These are phyloP conservation scores for Tonatia bakeri DNA, from an alignment of 2,113 vertebrate genomes.

Conservation along the genomic window DNA sequence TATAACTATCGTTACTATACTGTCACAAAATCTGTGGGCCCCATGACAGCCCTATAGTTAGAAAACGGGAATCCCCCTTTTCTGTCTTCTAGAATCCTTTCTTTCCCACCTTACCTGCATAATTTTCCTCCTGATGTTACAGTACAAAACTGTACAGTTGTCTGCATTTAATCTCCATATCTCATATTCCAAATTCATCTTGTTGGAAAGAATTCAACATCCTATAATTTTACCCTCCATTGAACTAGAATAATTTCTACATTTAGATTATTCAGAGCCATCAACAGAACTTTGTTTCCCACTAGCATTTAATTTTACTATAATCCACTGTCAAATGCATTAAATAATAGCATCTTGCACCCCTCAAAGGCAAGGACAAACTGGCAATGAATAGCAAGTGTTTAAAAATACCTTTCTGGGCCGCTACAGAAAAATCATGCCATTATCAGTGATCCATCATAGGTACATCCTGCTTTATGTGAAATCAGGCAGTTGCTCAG, in stretches of 20 bases:
- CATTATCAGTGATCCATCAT: slow-evolving; percentile 17
- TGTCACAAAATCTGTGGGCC: slow-evolving; percentile 38
- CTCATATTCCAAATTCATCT: slow-evolving; percentile 65
- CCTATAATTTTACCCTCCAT: slow-evolving; percentile 75
- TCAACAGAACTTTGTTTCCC: slow-evolving; percentile 63
- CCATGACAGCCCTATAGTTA: slow-evolving; percentile 54
- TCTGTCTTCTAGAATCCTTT: slow-evolving; percentile 27
- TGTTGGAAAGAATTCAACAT: slow-evolving; percentile 70
- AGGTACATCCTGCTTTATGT: background rate
- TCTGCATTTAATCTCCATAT: slow-evolving; percentile 57
- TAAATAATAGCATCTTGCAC: slow-evolving; percentile 23
- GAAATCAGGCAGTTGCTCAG: slow-evolving; percentile 40
- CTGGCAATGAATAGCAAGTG: slow-evolving; percentile 29
- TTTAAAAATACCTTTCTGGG: slow-evolving; percentile 43
- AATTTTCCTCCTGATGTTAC: slow-evolving; percentile 48
- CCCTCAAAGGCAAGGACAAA: slow-evolving; percentile 16
- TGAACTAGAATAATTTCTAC: slow-evolving; percentile 71
- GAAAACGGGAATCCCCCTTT: slow-evolving; percentile 41
- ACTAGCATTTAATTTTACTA: slow-evolving; percentile 53
- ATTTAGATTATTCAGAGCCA: slow-evolving; percentile 62
- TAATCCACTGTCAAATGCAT: slow-evolving; percentile 44
- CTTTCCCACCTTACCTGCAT: background rate
- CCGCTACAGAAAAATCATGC: slow-evolving; percentile 42
- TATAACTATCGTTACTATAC: slow-evolving; percentile 43
- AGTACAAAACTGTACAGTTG: slow-evolving; percentile 61